These are phyloP conservation scores for Zhuqinia jingwanae DNA, from an alignment of 2,888 invertebrate genomes.

Conservation along the genomic window DNA sequence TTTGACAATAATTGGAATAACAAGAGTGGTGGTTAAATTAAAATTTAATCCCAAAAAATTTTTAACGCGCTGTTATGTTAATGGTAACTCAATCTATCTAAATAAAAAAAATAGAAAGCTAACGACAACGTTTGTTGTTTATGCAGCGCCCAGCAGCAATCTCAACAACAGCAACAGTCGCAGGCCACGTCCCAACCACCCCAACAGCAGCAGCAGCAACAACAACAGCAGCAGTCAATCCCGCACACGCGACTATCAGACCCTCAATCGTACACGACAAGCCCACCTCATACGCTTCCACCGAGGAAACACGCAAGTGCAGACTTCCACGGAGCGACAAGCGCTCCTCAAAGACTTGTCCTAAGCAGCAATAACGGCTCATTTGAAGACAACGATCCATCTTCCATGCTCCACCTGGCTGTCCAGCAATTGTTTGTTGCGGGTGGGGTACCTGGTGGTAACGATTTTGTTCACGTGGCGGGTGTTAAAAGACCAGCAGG, in stretches of 20 bases:
- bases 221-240: neutral
- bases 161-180: slow-evolving; percentile 32
- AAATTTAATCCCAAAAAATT: too few species aligned
- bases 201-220: neutral
- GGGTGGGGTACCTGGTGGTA: neutral
- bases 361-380: neutral
- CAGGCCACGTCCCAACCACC: neutral
- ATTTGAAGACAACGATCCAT: slow-evolving; percentile 29
- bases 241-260: neutral
- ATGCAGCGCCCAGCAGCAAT: slow-evolving; percentile 9
- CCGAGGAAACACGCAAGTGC: too few species aligned
- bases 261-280: neutral
- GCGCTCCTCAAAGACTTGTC: neutral
- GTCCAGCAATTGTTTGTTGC: slow-evolving; percentile 19
- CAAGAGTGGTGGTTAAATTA: too few species aligned
- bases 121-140: too few species aligned
- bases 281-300: too few species aligned
- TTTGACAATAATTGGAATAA: too few species aligned
- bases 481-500: slow-evolving; percentile 60
- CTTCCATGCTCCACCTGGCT: slow-evolving; percentile 46
- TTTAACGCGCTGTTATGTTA: too few species aligned
- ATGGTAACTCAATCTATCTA: too few species aligned
- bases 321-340: slow-evolving; percentile 23
- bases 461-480: slow-evolving; percentile 21
- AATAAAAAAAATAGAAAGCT: too few species aligned